Percentiles rank a stretch among this genome's conserved stretches.
Evolutionary conservation across 1,140 invertebrate genomes (phyloP).

Genomic region (Drosophila arizonae): DNA sequence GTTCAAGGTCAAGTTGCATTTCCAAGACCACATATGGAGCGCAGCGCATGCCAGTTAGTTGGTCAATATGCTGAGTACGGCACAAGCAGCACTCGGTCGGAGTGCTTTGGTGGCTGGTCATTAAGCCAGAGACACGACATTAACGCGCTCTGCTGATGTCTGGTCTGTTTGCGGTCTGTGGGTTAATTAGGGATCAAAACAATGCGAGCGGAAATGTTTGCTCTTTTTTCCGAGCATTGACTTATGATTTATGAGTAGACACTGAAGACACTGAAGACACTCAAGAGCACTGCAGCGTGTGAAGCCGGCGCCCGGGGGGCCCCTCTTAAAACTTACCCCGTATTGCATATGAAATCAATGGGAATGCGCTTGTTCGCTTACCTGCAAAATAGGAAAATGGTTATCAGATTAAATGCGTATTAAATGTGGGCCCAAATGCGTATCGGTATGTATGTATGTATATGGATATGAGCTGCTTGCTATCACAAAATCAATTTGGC

Average conservation of each 20-base stretch:
- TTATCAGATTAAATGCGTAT: constrained; percentile 40
- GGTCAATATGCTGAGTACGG: constrained; percentile 30
- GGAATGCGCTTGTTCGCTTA: constrained; percentile 39
- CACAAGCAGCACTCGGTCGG: not conserved
- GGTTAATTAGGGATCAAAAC: constrained; percentile 63
- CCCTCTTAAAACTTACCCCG: constrained; percentile 48
- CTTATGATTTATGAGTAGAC: constrained; percentile 53
- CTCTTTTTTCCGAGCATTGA: constrained; percentile 34
- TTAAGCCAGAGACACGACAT: constrained; percentile 51
- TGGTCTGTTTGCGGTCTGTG: constrained; percentile 52
- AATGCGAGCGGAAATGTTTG: constrained; percentile 55
- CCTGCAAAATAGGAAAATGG: constrained; percentile 34
- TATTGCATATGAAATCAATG: constrained; percentile 21
- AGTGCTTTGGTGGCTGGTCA: constrained; percentile 27
- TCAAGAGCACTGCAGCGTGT: constrained; percentile 51
- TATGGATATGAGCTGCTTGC: constrained; percentile 7
- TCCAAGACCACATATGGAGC: constrained; percentile 8
- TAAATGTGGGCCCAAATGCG: constrained; percentile 20
- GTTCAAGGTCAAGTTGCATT: constrained; percentile 41
- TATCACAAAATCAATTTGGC: constrained; percentile 81
- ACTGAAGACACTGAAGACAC: not conserved
- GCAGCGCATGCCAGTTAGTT: constrained; percentile 37
- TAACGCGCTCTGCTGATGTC: constrained; percentile 22
- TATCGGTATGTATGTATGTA: not conserved
- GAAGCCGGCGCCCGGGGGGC: constrained; percentile 55